A percentile compares a stretch with the other conserved stretches of the same genome.
phyloP scores from a whole-genome alignment of 1,140 invertebrate genomes.

The Leptopilina boulardi region DNA sequence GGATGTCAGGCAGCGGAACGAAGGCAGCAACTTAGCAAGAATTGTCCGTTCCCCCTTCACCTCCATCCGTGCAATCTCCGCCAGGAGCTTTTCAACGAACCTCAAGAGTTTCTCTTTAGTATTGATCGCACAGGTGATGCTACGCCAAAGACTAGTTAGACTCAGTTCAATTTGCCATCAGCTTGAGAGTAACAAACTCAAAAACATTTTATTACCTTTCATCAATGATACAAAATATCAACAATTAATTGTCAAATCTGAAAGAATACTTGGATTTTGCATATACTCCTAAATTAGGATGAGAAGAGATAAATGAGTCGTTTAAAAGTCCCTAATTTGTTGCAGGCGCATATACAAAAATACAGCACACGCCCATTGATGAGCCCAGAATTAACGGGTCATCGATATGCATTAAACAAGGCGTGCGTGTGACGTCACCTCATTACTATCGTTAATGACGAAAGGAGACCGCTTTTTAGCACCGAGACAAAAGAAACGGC shows the following conservation, averaged over 20 bases:
- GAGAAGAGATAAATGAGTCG: neutral
- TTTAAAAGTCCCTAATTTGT: neutral
- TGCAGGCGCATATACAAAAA: neutral
- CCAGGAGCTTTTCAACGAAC: neutral
- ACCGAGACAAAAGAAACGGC: slow-evolving; percentile 64
- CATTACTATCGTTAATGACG: slow-evolving; percentile 54
- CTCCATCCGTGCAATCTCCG: neutral
- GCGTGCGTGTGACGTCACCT: slow-evolving; percentile 44
- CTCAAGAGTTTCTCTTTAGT: neutral
- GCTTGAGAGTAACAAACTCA: neutral
- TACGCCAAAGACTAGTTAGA: neutral
- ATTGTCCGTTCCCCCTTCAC: neutral
- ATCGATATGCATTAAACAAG: slow-evolving; percentile 9
- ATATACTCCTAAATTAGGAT: neutral
- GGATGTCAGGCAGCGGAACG: neutral
- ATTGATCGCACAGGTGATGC: neutral
- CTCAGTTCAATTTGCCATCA: neutral
- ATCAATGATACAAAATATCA: too few relatives aligned
- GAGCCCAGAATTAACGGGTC: neutral
- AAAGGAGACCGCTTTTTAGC: slow-evolving; percentile 52
- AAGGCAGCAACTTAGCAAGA: slow-evolving; percentile 13
- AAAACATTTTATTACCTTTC: neutral
- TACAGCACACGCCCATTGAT: neutral
- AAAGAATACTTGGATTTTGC: too few relatives aligned
- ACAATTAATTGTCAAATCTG: too few relatives aligned